Conservation (phyloP, 1,140 invertebrate genomes). For the Neodiprion fabricii region DNA sequence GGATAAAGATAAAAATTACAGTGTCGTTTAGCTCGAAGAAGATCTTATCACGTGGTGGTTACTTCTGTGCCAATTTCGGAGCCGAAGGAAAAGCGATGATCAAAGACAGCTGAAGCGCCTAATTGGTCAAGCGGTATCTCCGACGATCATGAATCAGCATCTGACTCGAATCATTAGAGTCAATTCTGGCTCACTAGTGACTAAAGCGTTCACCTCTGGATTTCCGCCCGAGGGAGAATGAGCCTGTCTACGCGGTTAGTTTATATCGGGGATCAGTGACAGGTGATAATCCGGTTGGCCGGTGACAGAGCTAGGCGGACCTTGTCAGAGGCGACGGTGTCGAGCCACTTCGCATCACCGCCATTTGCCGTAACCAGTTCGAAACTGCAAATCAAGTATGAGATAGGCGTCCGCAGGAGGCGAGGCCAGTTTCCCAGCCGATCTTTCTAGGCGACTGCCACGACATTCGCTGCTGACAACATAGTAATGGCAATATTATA, state of each 20-base stretch:
- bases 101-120: too few species aligned
- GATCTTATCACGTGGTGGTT: too few species aligned
- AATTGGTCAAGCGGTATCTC: too few species aligned
- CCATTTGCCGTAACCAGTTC: neutral
- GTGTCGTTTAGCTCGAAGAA: too few species aligned
- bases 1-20: neutral
- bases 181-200: too few species aligned
- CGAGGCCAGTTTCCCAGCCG: neutral
- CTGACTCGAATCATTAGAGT: too few species aligned
- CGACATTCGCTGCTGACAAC: neutral
- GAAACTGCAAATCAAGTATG: slow-evolving; percentile 1
- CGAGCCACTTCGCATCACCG: neutral
- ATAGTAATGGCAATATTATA: neutral
- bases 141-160: too few species aligned
- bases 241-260: neutral
- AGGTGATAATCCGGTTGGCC: neutral
- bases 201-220: too few species aligned
- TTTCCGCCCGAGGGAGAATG: too few species aligned
- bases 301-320: neutral
- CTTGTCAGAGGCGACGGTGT: neutral
- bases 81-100: too few species aligned
- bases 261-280: neutral
- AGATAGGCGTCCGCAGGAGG: neutral
- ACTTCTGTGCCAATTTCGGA: too few species aligned
- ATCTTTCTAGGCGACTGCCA: neutral